A percentile compares a stretch with the other conserved stretches of the same genome.
Evolutionary conservation across 2,113 vertebrate species (phyloP).

Genomic region (Siniperca knerii): DNA sequence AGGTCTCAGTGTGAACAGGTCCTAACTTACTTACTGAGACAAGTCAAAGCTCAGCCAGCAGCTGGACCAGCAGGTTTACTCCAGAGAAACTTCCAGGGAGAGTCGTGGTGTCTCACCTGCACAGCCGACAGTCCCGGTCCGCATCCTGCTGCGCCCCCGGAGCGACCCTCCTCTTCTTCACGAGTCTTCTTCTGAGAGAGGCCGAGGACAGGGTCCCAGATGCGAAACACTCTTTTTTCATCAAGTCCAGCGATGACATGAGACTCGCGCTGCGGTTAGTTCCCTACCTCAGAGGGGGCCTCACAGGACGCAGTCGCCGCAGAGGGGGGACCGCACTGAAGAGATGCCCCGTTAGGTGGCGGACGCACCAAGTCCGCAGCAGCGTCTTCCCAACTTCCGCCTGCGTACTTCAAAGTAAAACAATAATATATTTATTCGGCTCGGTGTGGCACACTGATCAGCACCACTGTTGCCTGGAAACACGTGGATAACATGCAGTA

Average conservation of each 20-base stretch:
- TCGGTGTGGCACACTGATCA: background rate
- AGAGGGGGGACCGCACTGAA: background rate
- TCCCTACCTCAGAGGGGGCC: background rate
- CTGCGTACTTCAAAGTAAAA: slow-evolving; percentile 35
- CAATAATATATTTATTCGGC: background rate
- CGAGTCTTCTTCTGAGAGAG: slow-evolving; percentile 75
- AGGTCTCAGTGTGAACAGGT: too few species aligned
- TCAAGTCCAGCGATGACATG: slow-evolving; percentile 80
- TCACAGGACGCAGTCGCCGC: background rate
- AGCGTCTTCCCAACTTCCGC: slow-evolving; percentile 2
- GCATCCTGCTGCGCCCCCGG: slow-evolving; percentile 33
- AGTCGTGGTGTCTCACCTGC: slow-evolving; percentile 76
- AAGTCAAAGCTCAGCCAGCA: background rate
- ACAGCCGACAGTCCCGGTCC: slow-evolving; percentile 66
- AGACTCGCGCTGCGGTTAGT: slow-evolving; percentile 16
- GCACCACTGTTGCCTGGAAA: too few species aligned
- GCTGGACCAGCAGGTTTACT: background rate
- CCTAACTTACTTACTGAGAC: background rate
- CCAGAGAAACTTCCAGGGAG: background rate
- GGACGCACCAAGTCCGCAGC: background rate
- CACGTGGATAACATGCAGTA: too few species aligned
- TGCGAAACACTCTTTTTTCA: slow-evolving; percentile 80
- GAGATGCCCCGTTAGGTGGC: accelerated
- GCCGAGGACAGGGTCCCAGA: slow-evolving; percentile 79
- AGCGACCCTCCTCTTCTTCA: slow-evolving; percentile 69